These are phyloP conservation scores for Fratercula arctica DNA, from an alignment of 2,797 vertebrate species.

Conservation along the genomic window DNA sequence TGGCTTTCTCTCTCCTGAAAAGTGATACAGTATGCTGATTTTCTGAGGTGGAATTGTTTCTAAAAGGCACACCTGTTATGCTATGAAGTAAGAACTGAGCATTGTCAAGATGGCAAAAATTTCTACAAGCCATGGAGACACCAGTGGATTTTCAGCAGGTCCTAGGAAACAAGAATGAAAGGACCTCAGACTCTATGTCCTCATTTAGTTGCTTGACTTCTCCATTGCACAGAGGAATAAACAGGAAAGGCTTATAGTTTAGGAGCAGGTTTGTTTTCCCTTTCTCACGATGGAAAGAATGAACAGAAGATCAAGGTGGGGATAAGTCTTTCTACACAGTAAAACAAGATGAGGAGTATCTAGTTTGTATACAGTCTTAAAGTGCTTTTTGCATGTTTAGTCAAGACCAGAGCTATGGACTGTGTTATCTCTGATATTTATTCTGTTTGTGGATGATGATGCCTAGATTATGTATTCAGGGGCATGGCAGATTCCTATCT, in stretches of 20 bases:
- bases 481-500: slow-evolving; percentile 37
- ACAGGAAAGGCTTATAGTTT: not conserved
- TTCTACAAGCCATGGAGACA: not conserved
- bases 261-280: not conserved
- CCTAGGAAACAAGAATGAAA: not conserved
- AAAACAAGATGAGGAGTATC: not conserved
- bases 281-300: not conserved
- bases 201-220: not conserved
- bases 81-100: not conserved
- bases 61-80: not conserved
- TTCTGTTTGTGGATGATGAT: slow-evolving; percentile 23
- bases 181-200: not conserved
- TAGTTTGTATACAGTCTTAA: not conserved
- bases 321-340: not conserved
- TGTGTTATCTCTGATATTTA: slow-evolving; percentile 21
- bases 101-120: not conserved
- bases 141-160: not conserved
- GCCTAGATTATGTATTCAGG: slow-evolving; percentile 20
- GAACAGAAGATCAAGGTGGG: slow-evolving; percentile 12
- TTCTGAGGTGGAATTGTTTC: not conserved
- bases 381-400: slow-evolving; percentile 41
- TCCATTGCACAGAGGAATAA: not conserved
- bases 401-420: slow-evolving; percentile 27
- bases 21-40: not conserved
- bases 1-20: not conserved